Conservation (phyloP, 1,140 invertebrate genomes). For the Pantala flavescens region DNA sequence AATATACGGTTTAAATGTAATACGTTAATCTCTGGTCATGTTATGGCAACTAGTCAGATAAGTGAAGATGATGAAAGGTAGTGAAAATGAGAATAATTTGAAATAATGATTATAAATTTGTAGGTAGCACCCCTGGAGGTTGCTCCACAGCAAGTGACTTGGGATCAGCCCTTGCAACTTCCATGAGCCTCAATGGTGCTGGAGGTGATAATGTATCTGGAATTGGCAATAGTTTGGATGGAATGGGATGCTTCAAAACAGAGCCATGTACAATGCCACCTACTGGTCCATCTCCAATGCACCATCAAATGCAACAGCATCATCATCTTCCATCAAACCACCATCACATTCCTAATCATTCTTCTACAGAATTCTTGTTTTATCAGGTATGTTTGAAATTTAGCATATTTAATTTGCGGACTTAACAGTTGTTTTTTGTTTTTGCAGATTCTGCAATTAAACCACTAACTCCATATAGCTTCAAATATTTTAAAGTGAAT, state of each 20-base stretch:
- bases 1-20: too few relatives aligned
- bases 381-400: background rate
- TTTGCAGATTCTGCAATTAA: conserved; percentile 42
- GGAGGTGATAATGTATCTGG: conserved; percentile 21
- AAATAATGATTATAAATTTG: background rate
- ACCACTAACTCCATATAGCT: too few relatives aligned
- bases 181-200: conserved; percentile 57
- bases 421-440: too few relatives aligned
- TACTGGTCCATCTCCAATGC: conserved; percentile 24
- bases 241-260: background rate
- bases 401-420: too few relatives aligned
- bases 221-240: background rate
- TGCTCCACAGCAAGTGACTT: conserved; percentile 46
- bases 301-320: background rate
- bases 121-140: background rate
- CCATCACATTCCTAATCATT: background rate
- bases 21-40: too few relatives aligned
- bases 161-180: conserved; percentile 65
- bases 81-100: too few relatives aligned
- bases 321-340: background rate
- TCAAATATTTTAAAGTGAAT: too few relatives aligned
- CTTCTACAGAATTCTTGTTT: background rate
- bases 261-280: conserved; percentile 22
- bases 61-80: too few relatives aligned
- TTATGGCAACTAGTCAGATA: too few relatives aligned